Evolutionary conservation across 2,797 vertebrate genomes (phyloP).

Genomic region (Lateolabrax maculatus): DNA sequence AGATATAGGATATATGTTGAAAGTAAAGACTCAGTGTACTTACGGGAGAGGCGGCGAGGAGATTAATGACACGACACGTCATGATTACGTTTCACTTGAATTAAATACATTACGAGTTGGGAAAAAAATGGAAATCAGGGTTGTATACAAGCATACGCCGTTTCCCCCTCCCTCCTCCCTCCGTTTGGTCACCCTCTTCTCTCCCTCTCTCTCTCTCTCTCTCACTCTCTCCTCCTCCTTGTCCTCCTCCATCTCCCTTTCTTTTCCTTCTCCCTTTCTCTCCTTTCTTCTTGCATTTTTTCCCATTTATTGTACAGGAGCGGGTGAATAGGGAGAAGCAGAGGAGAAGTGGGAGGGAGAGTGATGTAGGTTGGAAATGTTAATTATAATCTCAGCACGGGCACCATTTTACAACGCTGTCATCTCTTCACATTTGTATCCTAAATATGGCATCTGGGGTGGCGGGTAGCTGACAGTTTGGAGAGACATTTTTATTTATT

Average conservation of each 20-base stretch:
- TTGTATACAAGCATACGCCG: conserved; percentile 91
- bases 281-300: conserved; percentile 72
- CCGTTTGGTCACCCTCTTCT: conserved; percentile 76
- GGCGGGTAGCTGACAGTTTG: conserved; percentile 68
- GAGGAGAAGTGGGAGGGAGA: conserved; percentile 84
- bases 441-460: conserved; percentile 83
- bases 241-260: conserved; percentile 62
- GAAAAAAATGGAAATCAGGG: conserved; percentile 91
- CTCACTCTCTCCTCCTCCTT: conserved; percentile 64
- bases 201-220: conserved; percentile 71
- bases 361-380: conserved; percentile 89
- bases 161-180: conserved; percentile 84
- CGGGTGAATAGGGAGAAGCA: conserved; percentile 80
- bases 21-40: conserved; percentile 90
- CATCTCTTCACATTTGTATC: conserved; percentile 80
- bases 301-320: conserved; percentile 87
- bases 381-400: conserved; percentile 88
- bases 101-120: conserved; percentile 93
- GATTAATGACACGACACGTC: conserved; percentile 92
- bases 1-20: conserved; percentile 81
- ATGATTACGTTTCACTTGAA: conserved; percentile 93
- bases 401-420: conserved; percentile 88
- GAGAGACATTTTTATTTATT: conserved; percentile 54
- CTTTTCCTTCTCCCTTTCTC: conserved; percentile 48
- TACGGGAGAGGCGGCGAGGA: conserved; percentile 90